phyloP scores from a whole-genome alignment of 2,113 vertebrate genomes.

The Amia ocellicauda region DNA sequence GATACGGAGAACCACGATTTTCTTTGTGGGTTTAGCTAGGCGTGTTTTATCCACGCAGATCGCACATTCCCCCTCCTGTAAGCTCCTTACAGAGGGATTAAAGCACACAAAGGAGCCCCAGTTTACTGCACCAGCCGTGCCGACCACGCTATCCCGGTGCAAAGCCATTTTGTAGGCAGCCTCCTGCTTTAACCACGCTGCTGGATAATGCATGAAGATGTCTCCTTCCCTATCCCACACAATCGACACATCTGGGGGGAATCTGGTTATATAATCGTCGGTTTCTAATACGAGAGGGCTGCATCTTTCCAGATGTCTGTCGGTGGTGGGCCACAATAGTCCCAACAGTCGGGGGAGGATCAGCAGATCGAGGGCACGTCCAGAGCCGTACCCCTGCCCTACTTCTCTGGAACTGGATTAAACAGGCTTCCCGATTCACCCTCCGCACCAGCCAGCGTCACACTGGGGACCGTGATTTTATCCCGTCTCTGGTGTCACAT shows the following conservation, averaged over 20 bases:
- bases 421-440: slow-evolving; percentile 3
- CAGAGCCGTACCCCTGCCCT: slow-evolving; percentile 12
- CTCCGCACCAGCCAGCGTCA: neutral
- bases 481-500: neutral
- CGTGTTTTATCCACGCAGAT: slow-evolving; percentile 10
- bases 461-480: no score
- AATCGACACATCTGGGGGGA: no score
- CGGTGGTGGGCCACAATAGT: no score
- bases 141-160: neutral
- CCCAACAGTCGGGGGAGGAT: no score
- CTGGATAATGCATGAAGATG: no score
- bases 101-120: slow-evolving; percentile 2
- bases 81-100: slow-evolving; percentile 22
- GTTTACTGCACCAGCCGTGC: neutral
- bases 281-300: no score
- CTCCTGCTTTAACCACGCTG: no score
- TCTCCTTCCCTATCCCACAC: no score
- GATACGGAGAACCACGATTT: no score
- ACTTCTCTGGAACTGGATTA: slow-evolving; percentile 21
- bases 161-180: neutral
- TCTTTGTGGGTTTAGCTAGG: no score
- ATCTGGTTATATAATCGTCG: no score
- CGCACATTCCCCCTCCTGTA: slow-evolving; percentile 9
- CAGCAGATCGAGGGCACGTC: slow-evolving; percentile 1
- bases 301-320: no score